Evolutionary conservation across 2,113 vertebrate species (phyloP).

Genomic region (Lontra canadensis): DNA sequence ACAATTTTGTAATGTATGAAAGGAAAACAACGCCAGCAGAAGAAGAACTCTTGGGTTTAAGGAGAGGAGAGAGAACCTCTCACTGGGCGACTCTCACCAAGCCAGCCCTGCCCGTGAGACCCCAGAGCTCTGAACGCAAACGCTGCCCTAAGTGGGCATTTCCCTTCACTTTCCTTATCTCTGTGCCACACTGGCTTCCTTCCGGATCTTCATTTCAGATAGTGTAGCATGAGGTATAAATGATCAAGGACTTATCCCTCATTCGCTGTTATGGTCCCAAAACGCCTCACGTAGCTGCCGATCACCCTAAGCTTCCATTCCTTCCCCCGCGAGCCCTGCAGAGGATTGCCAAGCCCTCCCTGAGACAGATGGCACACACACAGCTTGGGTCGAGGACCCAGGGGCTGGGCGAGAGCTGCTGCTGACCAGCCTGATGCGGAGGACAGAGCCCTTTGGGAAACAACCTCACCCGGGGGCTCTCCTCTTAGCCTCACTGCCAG

Average conservation of each 20-base stretch:
- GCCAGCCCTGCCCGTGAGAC: accelerated
- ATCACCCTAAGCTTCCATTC: accelerated
- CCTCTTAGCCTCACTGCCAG: not conserved
- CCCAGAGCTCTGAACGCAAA: not conserved
- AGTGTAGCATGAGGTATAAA: accelerated
- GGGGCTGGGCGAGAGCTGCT: no score
- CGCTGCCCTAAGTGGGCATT: accelerated
- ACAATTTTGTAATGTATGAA: not conserved
- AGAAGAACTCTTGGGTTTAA: not conserved
- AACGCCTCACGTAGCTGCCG: not conserved
- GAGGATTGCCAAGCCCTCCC: no score
- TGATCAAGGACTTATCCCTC: no score
- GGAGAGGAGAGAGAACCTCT: not conserved
- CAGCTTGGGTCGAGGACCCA: accelerated
- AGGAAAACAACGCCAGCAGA: not conserved
- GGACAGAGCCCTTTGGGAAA: not conserved
- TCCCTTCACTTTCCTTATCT: not conserved
- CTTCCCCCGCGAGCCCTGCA: not conserved
- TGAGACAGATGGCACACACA: not conserved
- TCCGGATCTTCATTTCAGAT: not conserved
- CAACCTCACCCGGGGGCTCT: not conserved
- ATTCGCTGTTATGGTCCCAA: accelerated
- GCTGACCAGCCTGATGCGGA: not conserved
- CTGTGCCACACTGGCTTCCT: not conserved
- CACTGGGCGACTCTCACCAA: accelerated